Conservation (phyloP, 2,113 vertebrate genomes). For the Pelecanus crispus region DNA sequence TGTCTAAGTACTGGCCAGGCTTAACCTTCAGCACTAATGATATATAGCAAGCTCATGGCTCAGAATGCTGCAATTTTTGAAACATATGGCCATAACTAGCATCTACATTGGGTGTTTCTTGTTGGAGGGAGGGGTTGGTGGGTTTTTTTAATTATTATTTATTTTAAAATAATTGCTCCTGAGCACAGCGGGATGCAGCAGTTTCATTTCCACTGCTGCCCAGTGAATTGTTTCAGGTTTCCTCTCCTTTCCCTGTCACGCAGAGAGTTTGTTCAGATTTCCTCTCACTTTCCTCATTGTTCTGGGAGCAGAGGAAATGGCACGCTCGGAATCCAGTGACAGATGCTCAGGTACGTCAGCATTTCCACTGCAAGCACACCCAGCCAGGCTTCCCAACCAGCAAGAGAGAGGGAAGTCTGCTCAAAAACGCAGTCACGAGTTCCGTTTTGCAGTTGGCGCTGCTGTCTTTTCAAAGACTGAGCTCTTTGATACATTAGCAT, state of each 20-base stretch:
- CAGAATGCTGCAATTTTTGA: neutral
- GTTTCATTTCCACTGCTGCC: neutral
- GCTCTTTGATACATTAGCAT: neutral
- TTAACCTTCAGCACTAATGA: neutral
- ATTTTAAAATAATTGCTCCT: neutral
- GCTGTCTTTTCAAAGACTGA: neutral
- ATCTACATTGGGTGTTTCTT: neutral
- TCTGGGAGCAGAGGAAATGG: conserved; percentile 58
- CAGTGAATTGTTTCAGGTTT: conserved; percentile 42
- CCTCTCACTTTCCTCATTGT: conserved; percentile 64
- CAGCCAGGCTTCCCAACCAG: neutral
- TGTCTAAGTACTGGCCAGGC: neutral
- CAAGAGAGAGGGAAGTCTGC: neutral
- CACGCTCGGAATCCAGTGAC: neutral
- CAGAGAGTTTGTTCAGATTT: conserved; percentile 53
- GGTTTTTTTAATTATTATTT: neutral
- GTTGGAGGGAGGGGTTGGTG: too few relatives aligned
- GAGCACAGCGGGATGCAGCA: neutral
- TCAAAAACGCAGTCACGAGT: neutral
- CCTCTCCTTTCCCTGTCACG: conserved; percentile 1
- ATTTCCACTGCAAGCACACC: neutral
- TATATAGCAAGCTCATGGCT: neutral
- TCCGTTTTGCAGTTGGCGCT: neutral
- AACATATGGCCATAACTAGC: neutral
- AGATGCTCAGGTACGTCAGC: conserved; percentile 2